Base-by-base conservation (phyloP, 2,888 invertebrate species). In the Girardia tigrina region DNA sequence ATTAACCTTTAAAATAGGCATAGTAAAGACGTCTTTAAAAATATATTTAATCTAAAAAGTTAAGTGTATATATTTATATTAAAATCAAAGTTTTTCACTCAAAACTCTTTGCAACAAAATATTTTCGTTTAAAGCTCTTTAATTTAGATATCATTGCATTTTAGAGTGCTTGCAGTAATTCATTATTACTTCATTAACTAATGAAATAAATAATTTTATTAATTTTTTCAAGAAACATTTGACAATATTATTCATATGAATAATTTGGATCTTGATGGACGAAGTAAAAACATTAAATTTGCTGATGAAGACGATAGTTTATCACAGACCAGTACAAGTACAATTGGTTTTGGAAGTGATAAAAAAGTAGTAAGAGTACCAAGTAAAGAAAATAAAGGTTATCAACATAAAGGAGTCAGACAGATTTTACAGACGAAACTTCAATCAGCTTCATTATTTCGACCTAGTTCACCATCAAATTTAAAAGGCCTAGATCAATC, bases 241-340 rank as follows among this genome's bases (percentile, higher is more conserved):
- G 56, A 56, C 56, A 56, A 56, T n/a, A 23, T 56, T 56, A 20
- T 56, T 56, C 56, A 56, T 56, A 56, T 56, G n/a, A n/a, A 56
- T 16, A 16, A 16, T 56, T 6, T 56, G 56, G 56, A 56, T 20
- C 4, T 56, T 56, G 56, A 56, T 56, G 56, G 56, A 56, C 56
- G 56, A 12, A 23, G n/a, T 56, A 56, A 56, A 56, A 23, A 56
- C 23, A n/a, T 56, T 20, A 56, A 56, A 56, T 56, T 56, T 56
- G 56, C 56, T 56, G 56, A 56, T 56, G 56, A 56, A 56, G 56
- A 56, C n/a, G 56, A 56, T n/a, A 56, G 8, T n/a, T 56, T 56
- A 23, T 56, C 56, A 20, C 56, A 56, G n/a, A 56, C 56, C n/a
- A 56, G 56, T 56, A 56, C 56, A 6, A 56, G 56, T 56, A 56